A percentile compares a stretch with the other conserved stretches of the same genome.
phyloP scores from a whole-genome alignment of 2,888 invertebrate genomes.

The Lumbricus terrestris region DNA sequence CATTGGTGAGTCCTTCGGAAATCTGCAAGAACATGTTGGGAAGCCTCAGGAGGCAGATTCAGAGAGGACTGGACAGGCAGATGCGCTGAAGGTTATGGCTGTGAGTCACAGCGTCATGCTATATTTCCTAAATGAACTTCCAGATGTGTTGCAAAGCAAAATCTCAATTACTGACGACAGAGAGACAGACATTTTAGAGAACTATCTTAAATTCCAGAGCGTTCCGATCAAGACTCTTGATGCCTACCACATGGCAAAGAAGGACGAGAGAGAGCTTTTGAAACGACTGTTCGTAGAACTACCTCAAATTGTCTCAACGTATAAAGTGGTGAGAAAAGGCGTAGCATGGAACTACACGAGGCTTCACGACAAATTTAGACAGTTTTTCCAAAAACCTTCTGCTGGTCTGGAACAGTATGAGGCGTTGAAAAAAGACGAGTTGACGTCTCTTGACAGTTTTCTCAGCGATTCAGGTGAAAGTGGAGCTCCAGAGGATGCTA shows the following conservation, averaged over 20 bases:
- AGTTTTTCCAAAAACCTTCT: not conserved
- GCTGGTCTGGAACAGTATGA: not conserved
- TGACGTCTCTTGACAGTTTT: not conserved
- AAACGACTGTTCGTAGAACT: not conserved
- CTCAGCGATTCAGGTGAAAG: not conserved
- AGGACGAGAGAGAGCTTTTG: not conserved
- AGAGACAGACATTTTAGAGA: not conserved
- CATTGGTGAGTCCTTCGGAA: too few species aligned
- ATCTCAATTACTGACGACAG: not conserved
- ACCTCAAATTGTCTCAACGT: not conserved
- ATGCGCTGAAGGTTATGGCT: not conserved
- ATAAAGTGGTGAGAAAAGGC: not conserved
- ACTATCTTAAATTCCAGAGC: not conserved
- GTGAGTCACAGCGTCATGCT: not conserved
- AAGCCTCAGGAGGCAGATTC: not conserved
- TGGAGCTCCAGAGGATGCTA: not conserved
- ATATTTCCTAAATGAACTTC: not conserved
- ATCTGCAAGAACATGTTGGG: too few species aligned
- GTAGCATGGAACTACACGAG: not conserved
- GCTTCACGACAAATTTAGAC: not conserved
- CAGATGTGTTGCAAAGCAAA: not conserved
- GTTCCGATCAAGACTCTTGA: not conserved
- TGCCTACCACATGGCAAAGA: not conserved
- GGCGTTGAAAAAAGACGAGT: not conserved
- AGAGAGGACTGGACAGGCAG: not conserved